Evolutionary conservation across 2,888 invertebrate species (phyloP).

Genomic region (Acleris emargana): DNA sequence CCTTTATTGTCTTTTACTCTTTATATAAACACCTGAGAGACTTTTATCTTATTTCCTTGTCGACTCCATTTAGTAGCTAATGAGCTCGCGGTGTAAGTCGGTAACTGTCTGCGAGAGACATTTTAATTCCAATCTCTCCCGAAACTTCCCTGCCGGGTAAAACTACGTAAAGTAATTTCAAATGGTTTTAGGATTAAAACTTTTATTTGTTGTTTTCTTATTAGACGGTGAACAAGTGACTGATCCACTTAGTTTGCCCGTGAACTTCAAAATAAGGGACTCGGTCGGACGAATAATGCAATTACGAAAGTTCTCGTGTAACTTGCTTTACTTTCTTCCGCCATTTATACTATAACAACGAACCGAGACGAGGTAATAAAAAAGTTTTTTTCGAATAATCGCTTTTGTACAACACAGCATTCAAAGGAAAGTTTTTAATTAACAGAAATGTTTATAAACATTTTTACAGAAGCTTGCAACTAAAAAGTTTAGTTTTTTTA

Average conservation of each 20-base stretch:
- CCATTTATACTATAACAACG: conserved; percentile 48
- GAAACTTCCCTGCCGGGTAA: conserved; percentile 6
- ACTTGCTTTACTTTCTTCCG: conserved; percentile 43
- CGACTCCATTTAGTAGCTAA: neutral
- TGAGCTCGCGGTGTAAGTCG: neutral
- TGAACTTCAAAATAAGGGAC: conserved; percentile 65
- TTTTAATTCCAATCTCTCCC: conserved; percentile 18
- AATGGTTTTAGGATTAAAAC: conserved; percentile 51
- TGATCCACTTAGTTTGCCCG: conserved; percentile 62
- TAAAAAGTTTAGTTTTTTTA: conserved; percentile 6
- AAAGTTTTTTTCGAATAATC: conserved; percentile 36
- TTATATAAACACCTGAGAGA: too few species aligned
- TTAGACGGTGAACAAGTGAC: conserved; percentile 46
- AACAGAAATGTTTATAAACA: conserved; percentile 22
- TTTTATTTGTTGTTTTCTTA: conserved; percentile 45
- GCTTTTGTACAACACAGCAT: conserved; percentile 32
- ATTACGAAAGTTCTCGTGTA: conserved; percentile 54
- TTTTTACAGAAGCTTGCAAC: conserved; percentile 9
- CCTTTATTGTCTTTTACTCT: too few species aligned
- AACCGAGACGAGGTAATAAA: conserved; percentile 34
- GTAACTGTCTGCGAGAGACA: conserved; percentile 17
- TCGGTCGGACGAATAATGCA: conserved; percentile 57
- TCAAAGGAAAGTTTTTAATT: conserved; percentile 32
- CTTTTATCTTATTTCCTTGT: neutral
- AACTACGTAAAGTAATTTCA: conserved; percentile 47